Percentiles rank a stretch among this genome's conserved stretches.
Evolutionary conservation across 2,113 vertebrate species (phyloP).

Genomic region (Ophthalmolycus amberensis): DNA sequence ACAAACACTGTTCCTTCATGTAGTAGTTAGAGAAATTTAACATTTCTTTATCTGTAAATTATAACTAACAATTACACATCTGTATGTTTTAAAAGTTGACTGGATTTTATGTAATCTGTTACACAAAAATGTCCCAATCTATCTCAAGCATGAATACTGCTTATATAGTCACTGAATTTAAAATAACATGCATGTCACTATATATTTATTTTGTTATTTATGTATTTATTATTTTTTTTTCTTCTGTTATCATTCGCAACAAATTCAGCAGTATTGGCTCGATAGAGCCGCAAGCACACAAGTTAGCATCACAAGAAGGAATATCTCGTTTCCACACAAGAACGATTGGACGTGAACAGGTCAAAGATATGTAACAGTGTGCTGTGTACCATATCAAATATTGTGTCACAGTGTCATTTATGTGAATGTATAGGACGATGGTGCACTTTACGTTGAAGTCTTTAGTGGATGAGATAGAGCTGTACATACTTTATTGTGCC

Average conservation of each 20-base stretch:
- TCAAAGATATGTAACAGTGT: conserved; percentile 52
- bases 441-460: conserved; percentile 79
- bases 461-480: conserved; percentile 64
- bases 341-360: conserved; percentile 44
- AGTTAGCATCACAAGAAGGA: conserved; percentile 12
- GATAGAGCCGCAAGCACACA: conserved; percentile 59
- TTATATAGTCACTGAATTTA: conserved; percentile 48
- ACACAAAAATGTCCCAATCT: conserved; percentile 37
- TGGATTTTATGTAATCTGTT: conserved; percentile 53
- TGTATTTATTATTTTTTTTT: conserved; percentile 75
- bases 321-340: conserved; percentile 37
- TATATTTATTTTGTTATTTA: conserved; percentile 80
- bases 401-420: conserved; percentile 67
- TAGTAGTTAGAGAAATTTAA: conserved; percentile 65
- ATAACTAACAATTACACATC: conserved; percentile 71
- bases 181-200: conserved; percentile 59
- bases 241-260: conserved; percentile 46
- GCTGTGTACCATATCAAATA: conserved; percentile 56
- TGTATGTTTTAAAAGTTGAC: conserved; percentile 56
- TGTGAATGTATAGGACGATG: conserved; percentile 73
- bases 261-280: conserved; percentile 43
- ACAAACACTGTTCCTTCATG: conserved; percentile 67
- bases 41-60: conserved; percentile 70
- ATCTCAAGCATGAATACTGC: conserved; percentile 63
- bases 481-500: conserved; percentile 85